Base-by-base conservation (phyloP, 2,888 invertebrate species). In the Cinara cedri region DNA sequence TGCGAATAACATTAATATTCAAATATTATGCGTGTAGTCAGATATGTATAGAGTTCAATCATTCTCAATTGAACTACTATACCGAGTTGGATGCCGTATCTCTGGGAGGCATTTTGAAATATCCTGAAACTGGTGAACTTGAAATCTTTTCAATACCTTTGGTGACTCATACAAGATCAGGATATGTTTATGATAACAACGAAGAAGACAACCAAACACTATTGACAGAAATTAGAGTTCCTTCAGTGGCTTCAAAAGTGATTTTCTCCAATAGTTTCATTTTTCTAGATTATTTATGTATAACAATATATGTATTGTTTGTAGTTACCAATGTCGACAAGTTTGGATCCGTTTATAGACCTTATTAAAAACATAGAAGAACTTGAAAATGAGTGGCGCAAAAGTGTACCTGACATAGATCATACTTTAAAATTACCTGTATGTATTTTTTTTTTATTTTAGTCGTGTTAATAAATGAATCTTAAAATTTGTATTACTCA, bases 61-160 rank as follows among this genome's bases (percentile, higher is more conserved):
- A 95, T 85, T 90, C 89, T 81, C 87, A 90, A 75, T 87, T 95
- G 72, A 90, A 92, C 60, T 96, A 96, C 85, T 96, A 96, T 85
- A 93, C 94, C 16, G 93, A 95, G 84, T 86, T 97, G 72, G 96
- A 97, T 87, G 95, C 94, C 19, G 91, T 97, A 1, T 86, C 93
- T 82, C 87, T 96, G 51, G 90, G 90, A 83, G 96, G 96, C 0
- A 89, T 87, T 66, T 51, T 78, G 10, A 70, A 62, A 1, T 70
- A 51, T n/a, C 87, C 87, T 19, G 87, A 89, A n/a, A n/a, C 10
- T 21, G 78, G 70, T 13, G 68, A 65, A 0, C 16, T 54, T 13
- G 65, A 54, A 24, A n/a, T 54, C 1, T n/a, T 63, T 14, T 54
- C 44, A 3, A 44, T 65, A 19, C 70, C 68, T 13, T 1, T 81